A percentile compares a stretch with the other conserved stretches of the same genome.
These are phyloP conservation scores for Carassius gibelio DNA, from an alignment of 2,113 vertebrate species.

Conservation along the genomic window DNA sequence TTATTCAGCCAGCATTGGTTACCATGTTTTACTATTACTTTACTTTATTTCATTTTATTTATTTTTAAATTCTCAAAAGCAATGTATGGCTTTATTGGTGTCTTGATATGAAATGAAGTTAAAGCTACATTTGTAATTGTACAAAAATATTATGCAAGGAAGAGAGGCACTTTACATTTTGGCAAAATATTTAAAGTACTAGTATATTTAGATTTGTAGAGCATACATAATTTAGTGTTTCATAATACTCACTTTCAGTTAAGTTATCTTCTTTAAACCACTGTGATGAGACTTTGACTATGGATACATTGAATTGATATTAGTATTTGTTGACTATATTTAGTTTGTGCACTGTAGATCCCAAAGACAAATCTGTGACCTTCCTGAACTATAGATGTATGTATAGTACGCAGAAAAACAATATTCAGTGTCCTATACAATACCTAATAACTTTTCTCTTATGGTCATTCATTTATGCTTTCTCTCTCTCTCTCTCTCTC, in stretches of 20 bases:
- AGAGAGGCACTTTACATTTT: background rate
- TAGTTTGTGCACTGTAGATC: background rate
- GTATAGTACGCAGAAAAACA: background rate
- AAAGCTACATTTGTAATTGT: background rate
- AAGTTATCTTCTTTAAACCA: background rate
- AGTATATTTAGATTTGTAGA: no score
- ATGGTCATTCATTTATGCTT: background rate
- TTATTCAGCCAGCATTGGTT: background rate
- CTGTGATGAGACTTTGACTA: background rate
- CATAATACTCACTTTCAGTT: background rate
- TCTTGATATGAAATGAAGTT: background rate
- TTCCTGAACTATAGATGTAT: background rate
- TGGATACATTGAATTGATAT: background rate
- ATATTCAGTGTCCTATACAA: background rate
- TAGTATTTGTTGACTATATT: background rate
- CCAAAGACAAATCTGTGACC: background rate
- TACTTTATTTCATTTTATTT: background rate
- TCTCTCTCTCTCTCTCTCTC: background rate
- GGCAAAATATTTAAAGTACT: no score
- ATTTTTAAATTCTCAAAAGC: background rate
- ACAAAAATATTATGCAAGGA: background rate
- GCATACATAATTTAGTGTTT: background rate
- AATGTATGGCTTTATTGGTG: background rate
- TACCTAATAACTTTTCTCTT: no score
- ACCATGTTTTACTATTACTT: conserved; percentile 22